phyloP scores from a whole-genome alignment of 2,797 vertebrate genomes.

The Typhlichthys eigenmanni region DNA sequence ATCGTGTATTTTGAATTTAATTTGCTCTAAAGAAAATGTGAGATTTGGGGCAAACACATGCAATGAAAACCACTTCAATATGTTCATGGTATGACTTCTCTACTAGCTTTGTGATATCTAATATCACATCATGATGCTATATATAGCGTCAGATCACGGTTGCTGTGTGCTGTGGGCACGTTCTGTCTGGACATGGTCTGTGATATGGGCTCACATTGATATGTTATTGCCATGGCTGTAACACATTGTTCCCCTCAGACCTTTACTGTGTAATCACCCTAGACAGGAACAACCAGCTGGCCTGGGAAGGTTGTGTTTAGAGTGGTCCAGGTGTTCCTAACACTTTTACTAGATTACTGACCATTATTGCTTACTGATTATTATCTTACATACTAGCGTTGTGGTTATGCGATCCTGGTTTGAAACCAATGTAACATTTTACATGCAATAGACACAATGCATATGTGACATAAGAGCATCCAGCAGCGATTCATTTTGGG shows the following conservation, averaged over 20 bases:
- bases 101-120: too few relatives aligned
- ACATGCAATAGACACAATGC: neutral
- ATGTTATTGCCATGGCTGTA: constrained; percentile 1
- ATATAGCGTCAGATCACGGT: neutral
- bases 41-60: neutral
- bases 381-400: too few relatives aligned
- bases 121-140: neutral
- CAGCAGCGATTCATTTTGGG: neutral
- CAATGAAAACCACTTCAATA: too few relatives aligned
- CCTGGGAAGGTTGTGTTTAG: neutral
- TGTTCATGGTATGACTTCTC: too few relatives aligned
- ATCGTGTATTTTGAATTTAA: neutral
- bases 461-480: neutral
- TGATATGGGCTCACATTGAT: constrained; percentile 9
- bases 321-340: too few relatives aligned
- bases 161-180: constrained; percentile 2
- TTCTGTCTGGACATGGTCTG: neutral
- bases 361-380: too few relatives aligned
- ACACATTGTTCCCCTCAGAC: constrained; percentile 21
- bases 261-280: constrained; percentile 5
- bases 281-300: neutral
- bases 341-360: too few relatives aligned
- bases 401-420: too few relatives aligned
- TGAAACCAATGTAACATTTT: too few relatives aligned
- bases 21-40: neutral